Evolutionary conservation across 2,113 vertebrate species (phyloP).

Genomic region (Lichenostomus cassidix): DNA sequence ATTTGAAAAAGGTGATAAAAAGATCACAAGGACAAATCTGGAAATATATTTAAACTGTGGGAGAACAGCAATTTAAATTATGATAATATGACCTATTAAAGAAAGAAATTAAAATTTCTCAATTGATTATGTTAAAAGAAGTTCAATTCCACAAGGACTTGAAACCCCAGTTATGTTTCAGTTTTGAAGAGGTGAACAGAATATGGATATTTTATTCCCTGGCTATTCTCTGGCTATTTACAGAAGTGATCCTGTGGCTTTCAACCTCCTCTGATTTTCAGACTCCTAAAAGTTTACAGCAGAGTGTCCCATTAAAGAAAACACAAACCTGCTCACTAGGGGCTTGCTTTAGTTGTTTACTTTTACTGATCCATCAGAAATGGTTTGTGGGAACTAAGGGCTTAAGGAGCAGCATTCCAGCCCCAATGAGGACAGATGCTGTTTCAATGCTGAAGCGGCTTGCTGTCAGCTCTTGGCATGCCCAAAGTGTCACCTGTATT

Average conservation of each 20-base stretch:
- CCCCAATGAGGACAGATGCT: neutral
- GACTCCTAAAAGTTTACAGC: neutral
- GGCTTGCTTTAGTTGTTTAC: neutral
- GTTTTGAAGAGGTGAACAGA: neutral
- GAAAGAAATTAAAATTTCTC: slow-evolving; percentile 33
- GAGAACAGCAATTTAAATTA: slow-evolving; percentile 43
- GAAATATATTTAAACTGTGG: slow-evolving; percentile 12
- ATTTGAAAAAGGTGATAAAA: neutral
- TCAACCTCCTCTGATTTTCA: neutral
- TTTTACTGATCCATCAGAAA: neutral
- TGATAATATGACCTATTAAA: slow-evolving; percentile 57
- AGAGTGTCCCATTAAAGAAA: neutral
- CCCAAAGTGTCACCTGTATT: neutral
- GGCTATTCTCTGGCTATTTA: neutral
- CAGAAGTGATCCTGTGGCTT: neutral
- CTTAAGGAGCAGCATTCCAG: neutral
- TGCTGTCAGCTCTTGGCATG: neutral
- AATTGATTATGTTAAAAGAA: neutral
- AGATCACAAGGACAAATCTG: slow-evolving; percentile 31
- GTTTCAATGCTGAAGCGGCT: neutral
- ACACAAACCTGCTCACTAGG: neutral
- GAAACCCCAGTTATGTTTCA: neutral
- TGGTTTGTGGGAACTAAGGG: neutral
- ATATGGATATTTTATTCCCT: neutral
- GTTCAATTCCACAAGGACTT: neutral